A percentile compares a stretch with the other conserved stretches of the same genome.
These are phyloP conservation scores for Styela clava DNA, from an alignment of 23 tunicate species.

Conservation along the genomic window DNA sequence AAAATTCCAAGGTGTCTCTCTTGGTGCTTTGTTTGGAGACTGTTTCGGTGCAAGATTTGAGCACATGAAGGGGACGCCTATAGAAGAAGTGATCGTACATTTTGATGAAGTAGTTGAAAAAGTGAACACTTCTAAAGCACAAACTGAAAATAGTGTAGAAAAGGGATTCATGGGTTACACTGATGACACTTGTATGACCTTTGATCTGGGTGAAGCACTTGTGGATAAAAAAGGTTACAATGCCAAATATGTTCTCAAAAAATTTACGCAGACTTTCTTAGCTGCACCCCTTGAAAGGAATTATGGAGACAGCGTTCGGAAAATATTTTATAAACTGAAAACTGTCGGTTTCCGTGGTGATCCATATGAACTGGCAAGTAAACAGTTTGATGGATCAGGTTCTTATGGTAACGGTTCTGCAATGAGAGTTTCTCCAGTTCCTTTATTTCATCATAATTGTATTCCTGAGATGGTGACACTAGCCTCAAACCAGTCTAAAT, in stretches of 20 bases:
- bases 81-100: conserved; percentile 1
- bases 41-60: conserved; percentile 63
- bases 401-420: conserved; percentile 87
- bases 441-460: conserved; percentile 29
- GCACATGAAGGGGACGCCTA: conserved; percentile 24
- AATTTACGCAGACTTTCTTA: conserved; percentile 45
- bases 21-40: conserved; percentile 74
- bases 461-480: not conserved
- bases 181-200: conserved; percentile 76
- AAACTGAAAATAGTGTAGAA: not conserved
- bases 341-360: conserved; percentile 4
- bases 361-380: conserved; percentile 35
- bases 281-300: not conserved
- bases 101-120: not conserved
- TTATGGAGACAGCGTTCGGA: conserved; percentile 51
- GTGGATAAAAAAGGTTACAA: conserved; percentile 21
- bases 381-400: conserved; percentile 63
- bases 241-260: conserved; percentile 32
- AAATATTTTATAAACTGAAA: conserved; percentile 37
- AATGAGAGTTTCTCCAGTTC: conserved; percentile 69
- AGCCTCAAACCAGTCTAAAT: conserved; percentile 19
- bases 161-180: conserved; percentile 31
- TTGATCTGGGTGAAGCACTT: conserved; percentile 43
- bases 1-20: not conserved
- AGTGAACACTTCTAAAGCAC: not conserved